Evolutionary conservation across 2,888 invertebrate species (phyloP), one percentile per base, ranked within the genome.

Genomic region (Macrophya annulata): DNA sequence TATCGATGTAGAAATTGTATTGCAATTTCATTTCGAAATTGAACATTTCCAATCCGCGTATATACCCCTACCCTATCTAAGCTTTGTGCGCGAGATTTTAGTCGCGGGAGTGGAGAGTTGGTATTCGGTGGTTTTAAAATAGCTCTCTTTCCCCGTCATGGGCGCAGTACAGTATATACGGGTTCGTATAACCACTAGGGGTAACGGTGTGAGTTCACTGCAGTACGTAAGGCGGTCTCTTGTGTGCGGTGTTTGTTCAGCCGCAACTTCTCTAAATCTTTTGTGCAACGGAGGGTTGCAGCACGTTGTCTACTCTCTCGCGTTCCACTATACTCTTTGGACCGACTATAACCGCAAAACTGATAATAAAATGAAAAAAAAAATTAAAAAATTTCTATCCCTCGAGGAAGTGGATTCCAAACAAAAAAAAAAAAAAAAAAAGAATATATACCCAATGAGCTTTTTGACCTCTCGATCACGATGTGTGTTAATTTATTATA

Each of bases 251-350:
- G 93, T 93, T 93, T 93, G 91, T 93, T 93, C 93, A 93, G 93
- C 93, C 93, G 93, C 92, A 91, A 93, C 92, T 92, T 93, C 92
- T 93, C 92, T 92, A 92, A 91, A 92, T 93, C 93, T 93, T 93
- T 93, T 93, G 93, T 93, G 88, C 85, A 88, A 88, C 87, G 87
- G 90, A 90, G 90, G 89, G 89, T 88, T 89, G 89, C 87, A 87
- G 89, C 65, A 74, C 43, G 43, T 88, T 88, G 88, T 87, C 88
- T 88, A 74, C 37, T 68, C 68, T 68, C 12, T 68, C 68, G 37
- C 37, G 68, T 21, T 25, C 12, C 17, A 68, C 31, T 17, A 1
- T 37, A 68, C 68, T 37, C 31, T 37, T 8, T 31, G 1, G 37
- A 37, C 12, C 68, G 37, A 37, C 31, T 31, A 8, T 17, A 17